Evolutionary conservation across 2,888 invertebrate species (phyloP).

Genomic region (Pristionchus arcanus): DNA sequence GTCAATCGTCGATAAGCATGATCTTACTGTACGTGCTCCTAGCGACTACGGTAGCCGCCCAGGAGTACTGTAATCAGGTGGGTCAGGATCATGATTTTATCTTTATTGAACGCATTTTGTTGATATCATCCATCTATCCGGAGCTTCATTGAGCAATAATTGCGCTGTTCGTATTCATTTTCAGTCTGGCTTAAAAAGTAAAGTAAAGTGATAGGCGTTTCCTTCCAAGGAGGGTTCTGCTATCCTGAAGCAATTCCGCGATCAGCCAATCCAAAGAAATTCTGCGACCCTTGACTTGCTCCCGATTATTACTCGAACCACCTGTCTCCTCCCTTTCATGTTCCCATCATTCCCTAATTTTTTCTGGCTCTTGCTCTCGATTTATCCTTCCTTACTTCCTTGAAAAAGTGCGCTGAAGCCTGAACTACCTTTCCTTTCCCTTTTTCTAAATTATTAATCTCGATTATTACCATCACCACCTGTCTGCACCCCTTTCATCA

Average conservation of each 20-base stretch:
- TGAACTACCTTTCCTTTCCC: no score
- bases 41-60: not conserved
- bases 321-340: not conserved
- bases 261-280: no score
- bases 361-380: not conserved
- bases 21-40: not conserved
- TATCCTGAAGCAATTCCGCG: no score
- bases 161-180: no score
- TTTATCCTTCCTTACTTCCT: no score
- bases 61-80: conserved; percentile 26
- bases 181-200: no score
- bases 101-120: no score
- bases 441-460: not conserved
- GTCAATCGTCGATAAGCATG: not conserved
- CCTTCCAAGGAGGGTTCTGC: no score
- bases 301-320: not conserved
- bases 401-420: no score
- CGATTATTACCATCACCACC: not conserved
- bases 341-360: not conserved
- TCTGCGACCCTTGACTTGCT: not conserved
- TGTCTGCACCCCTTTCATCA: not conserved
- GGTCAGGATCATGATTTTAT: not conserved
- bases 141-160: no score
- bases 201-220: no score
- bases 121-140: no score